These are phyloP conservation scores for Dermochelys coriacea DNA, from an alignment of 2,797 vertebrate genomes.

Conservation along the genomic window DNA sequence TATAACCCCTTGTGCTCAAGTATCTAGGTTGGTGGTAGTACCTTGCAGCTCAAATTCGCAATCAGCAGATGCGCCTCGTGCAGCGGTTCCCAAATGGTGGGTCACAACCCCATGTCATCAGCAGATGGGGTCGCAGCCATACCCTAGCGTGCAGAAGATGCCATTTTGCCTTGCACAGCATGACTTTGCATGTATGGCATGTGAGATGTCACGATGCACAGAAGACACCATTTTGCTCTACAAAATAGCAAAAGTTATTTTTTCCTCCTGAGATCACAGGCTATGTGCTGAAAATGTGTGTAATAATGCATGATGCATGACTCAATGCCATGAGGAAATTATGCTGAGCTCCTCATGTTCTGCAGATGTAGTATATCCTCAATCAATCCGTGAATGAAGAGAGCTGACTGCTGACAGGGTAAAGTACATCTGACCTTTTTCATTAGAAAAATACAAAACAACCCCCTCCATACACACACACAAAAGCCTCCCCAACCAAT, in stretches of 20 bases:
- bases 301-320: neutral
- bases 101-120: neutral
- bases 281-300: neutral
- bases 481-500: neutral
- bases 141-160: neutral
- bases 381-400: conserved; percentile 9
- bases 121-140: neutral
- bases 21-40: neutral
- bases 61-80: neutral
- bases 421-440: neutral
- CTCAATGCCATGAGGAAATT: conserved; percentile 29
- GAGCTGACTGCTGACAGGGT: neutral
- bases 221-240: neutral
- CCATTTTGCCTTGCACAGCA: neutral
- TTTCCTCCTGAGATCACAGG: neutral
- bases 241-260: neutral
- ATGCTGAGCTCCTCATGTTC: neutral
- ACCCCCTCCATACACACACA: neutral
- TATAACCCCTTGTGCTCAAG: neutral
- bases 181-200: neutral
- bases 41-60: neutral
- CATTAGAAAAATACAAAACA: neutral
- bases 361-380: neutral
- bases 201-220: neutral
- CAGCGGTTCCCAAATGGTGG: neutral